Evolutionary conservation across 2,888 invertebrate species (phyloP), one percentile per base, ranked within the genome.

Genomic region (Aleiodes alternator): DNA sequence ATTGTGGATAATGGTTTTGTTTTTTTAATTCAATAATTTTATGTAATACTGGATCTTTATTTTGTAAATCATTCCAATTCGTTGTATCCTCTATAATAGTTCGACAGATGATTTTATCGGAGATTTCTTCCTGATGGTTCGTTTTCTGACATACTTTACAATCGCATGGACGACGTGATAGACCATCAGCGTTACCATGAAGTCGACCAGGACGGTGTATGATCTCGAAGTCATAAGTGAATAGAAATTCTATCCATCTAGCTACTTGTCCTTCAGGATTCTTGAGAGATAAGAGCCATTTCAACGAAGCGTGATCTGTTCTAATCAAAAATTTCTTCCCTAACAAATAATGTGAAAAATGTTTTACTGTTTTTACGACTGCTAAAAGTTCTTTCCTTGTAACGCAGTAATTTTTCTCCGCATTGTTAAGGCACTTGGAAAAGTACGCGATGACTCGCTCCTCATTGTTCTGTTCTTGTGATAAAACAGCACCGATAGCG

Each of bases 301-400:
- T 14, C 14, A 55, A 16, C 7, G 55, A n/a, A 7, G 55, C 14
- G 16, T 55, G 55, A n/a, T 55, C 16, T 7, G 16, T 55, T 14
- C 55, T n/a, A 4, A 55, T 55, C 2, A 55, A 16, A 64, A 87
- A 87, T 51, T 77, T 75, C 16, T 80, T 76, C 1, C 85, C 85
- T 51, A 83, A 82, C 0, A 86, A 74, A 75, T 84, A 87, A 43
- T 83, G 82, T 56, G 83, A 81, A 66, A 85, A 85, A 74, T 85
- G 83, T 50, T 82, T 79, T 0, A 84, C 74, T 0, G 82, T 74
- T 53, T 81, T 77, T 0, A 84, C 78, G 7, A 84, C 75, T 7
- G 84, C 83, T 16, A 85, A 70, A 4, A 86, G 72, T 76, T 85
- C 84, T 59, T 73, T 79, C 51, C 83, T 48, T 6, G 83, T 84